Evolutionary conservation across 53 echinoderm and acorn worm species (phyloP), one percentile per base, ranked within the genome.

Genomic region (Patiria pectinifera): DNA sequence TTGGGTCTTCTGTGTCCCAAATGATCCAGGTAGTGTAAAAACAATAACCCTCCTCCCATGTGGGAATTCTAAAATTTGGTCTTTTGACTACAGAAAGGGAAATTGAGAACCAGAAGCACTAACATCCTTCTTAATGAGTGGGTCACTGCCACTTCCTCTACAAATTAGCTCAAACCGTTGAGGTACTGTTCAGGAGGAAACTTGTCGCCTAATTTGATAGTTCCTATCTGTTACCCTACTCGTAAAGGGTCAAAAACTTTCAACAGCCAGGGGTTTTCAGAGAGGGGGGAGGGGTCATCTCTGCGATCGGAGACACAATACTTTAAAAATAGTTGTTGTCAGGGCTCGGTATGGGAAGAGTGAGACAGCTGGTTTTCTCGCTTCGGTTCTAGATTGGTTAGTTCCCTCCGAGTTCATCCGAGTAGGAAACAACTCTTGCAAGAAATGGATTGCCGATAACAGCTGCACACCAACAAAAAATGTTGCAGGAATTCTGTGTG

Each of bases 281-380:
- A 53, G 53, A 53, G 53, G 53, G 53, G 53, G 53, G 53, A 2
- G 11, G 53, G 78, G 18, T 60, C 11, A 78, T 60, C 62, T 71
- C 74, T 48, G 2, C 53, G 8, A 11, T 61, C 35, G 24, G 26
- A 76, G 59, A 87, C 76, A 87, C 59, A 78, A 87, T 87, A 21
- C 78, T 77, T 60, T 87, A 87, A 26, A 87, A 87, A 87, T 78
- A 87, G 76, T 78, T 87, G 48, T 76, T 76, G 35, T 48, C 59
- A 71, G 49, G 23, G 43, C 14, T 16, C 48, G 21, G 43, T 69
- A 24, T 18, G 59, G 82, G 24, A 44, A n/a, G 59, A 21, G 82
- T n/a, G 82, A 14, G 82, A 59, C 59, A 59, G 59, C 58, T 53
- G 82, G 82, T 7, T 19, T 82, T 53, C 35, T 53, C 53, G 60